These are phyloP conservation scores for Oryzias javanicus DNA, from an alignment of 2,113 vertebrate genomes.

Conservation along the genomic window DNA sequence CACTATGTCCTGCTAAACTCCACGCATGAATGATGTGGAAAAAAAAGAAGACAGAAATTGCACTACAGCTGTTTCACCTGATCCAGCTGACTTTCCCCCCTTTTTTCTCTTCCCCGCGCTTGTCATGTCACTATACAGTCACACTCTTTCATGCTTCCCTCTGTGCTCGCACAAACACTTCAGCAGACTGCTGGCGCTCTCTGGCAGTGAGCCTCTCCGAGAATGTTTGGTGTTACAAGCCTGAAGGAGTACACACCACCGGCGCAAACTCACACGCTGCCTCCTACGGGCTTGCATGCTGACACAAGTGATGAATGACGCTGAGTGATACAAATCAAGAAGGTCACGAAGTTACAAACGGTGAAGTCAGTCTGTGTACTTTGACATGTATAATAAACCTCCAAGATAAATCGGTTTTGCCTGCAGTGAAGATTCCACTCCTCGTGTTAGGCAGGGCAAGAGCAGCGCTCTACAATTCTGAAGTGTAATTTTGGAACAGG, in stretches of 20 bases:
- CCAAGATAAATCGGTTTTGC: neutral
- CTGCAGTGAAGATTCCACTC: neutral
- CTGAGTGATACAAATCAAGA: slow-evolving; percentile 10
- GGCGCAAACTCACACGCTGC: slow-evolving; percentile 18
- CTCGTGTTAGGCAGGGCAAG: no score
- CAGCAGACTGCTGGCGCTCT: slow-evolving; percentile 21
- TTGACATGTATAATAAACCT: no score
- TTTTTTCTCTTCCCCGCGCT: slow-evolving; percentile 18
- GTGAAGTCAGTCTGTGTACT: slow-evolving; percentile 1
- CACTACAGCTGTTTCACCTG: slow-evolving; percentile 30
- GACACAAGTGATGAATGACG: slow-evolving; percentile 43
- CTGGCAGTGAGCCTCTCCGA: slow-evolving; percentile 37
- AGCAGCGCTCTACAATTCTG: no score
- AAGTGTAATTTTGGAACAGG: no score
- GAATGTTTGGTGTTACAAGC: slow-evolving; percentile 37
- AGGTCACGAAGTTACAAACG: slow-evolving; percentile 25
- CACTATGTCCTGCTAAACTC: slow-evolving; percentile 11
- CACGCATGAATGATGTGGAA: slow-evolving; percentile 31
- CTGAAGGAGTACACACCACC: slow-evolving; percentile 36
- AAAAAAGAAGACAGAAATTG: slow-evolving; percentile 28
- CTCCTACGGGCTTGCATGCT: slow-evolving; percentile 22
- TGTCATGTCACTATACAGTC: slow-evolving; percentile 23
- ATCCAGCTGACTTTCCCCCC: slow-evolving; percentile 22
- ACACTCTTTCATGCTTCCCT: slow-evolving; percentile 17
- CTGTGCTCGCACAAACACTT: slow-evolving; percentile 6